Evolutionary conservation across 2,888 invertebrate species (phyloP).

Genomic region (Itoplectis maculator): DNA sequence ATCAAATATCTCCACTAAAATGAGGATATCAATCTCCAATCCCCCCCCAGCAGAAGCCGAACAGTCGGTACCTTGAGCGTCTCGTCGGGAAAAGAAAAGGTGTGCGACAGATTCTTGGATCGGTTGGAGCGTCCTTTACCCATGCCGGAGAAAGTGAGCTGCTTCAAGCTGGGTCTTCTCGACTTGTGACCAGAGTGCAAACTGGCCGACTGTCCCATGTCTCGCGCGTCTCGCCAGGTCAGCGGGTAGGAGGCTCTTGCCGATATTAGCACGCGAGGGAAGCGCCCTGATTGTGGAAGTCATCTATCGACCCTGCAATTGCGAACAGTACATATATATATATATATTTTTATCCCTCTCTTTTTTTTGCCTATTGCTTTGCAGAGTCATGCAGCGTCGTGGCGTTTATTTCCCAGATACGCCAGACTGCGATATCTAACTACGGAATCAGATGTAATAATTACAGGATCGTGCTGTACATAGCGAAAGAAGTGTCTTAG

Average conservation of each 20-base stretch:
- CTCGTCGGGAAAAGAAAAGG: slow-evolving; percentile 70
- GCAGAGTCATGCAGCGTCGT: neutral
- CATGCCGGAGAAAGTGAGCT: slow-evolving; percentile 63
- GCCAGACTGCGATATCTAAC: slow-evolving; percentile 39
- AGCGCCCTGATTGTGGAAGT: slow-evolving; percentile 58
- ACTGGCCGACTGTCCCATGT: slow-evolving; percentile 72
- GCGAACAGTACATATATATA: slow-evolving; percentile 1
- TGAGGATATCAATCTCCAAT: slow-evolving; percentile 22
- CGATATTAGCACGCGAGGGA: slow-evolving; percentile 22
- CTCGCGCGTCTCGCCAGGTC: slow-evolving; percentile 4
- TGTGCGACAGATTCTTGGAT: slow-evolving; percentile 70
- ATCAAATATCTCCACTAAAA: neutral
- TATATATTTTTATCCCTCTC: neutral
- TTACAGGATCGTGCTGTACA: slow-evolving; percentile 29
- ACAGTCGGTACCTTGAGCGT: slow-evolving; percentile 69
- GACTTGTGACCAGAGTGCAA: slow-evolving; percentile 65
- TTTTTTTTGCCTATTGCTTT: neutral
- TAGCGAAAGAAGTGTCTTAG: slow-evolving; percentile 36
- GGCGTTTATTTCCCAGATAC: neutral
- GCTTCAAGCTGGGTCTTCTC: slow-evolving; percentile 64
- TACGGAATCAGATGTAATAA: slow-evolving; percentile 51
- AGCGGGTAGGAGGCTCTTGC: neutral
- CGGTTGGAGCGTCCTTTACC: slow-evolving; percentile 66
- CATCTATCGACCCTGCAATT: slow-evolving; percentile 68
- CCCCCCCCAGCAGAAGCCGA: neutral